Percentiles rank a stretch among this genome's conserved stretches.
These are phyloP conservation scores for Aspidiotus rigidus DNA, from an alignment of 2,888 invertebrate genomes.

Conservation along the genomic window DNA sequence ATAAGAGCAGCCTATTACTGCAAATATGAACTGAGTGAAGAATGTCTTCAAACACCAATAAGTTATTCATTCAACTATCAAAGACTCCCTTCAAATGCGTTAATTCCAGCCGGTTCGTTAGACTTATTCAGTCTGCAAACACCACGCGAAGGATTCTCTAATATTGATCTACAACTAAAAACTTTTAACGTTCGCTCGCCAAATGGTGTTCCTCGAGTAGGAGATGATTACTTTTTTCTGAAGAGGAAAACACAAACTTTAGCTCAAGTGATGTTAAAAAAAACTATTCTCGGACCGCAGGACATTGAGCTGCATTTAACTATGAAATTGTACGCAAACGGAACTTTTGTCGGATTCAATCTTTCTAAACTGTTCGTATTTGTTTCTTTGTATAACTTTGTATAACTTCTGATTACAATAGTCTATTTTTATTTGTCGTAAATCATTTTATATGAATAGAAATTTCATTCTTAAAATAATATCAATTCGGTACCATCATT, in stretches of 20 bases:
- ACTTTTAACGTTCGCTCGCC: conserved; percentile 55
- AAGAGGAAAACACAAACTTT: conserved; percentile 53
- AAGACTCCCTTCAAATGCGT: conserved; percentile 75
- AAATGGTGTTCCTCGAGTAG: conserved; percentile 46
- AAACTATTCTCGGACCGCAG: conserved; percentile 74
- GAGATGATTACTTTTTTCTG: conserved; percentile 45
- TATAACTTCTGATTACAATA: no score
- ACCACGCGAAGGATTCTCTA: conserved; percentile 51
- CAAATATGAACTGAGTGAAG: conserved; percentile 54
- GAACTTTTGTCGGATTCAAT: conserved; percentile 67
- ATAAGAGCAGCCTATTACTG: conserved; percentile 62
- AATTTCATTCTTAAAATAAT: no score
- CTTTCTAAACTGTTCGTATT: conserved; percentile 76
- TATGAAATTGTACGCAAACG: conserved; percentile 70
- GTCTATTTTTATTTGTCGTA: no score
- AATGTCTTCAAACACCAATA: conserved; percentile 70
- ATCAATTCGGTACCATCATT: no score
- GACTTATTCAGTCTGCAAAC: conserved; percentile 84
- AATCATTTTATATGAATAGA: no score
- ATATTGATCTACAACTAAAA: conserved; percentile 61
- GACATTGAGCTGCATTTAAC: conserved; percentile 77
- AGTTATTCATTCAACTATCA: conserved; percentile 89
- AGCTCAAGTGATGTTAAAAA: conserved; percentile 65
- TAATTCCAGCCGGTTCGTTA: conserved; percentile 57
- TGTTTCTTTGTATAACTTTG: conserved; percentile 74